These are phyloP conservation scores for Drosophila parthenogenetica DNA, from an alignment of 2,888 invertebrate species.

Conservation along the genomic window DNA sequence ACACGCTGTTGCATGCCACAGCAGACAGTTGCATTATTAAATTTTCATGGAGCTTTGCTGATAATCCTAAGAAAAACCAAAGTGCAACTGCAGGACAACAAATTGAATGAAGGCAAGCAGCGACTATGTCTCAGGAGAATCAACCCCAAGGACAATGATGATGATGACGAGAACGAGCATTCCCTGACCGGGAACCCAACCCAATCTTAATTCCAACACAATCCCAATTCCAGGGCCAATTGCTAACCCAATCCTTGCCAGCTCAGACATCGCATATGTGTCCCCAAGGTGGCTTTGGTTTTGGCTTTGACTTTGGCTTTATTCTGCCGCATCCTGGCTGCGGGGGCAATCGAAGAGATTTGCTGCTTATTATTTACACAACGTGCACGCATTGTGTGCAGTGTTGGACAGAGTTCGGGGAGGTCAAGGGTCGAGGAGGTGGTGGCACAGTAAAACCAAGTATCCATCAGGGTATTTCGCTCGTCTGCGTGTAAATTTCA, in stretches of 20 bases:
- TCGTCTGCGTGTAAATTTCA: constrained; percentile 68
- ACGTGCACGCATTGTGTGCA: constrained; percentile 36
- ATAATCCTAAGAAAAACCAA: constrained; percentile 55
- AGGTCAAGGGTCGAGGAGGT: background rate
- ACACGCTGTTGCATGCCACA: constrained; percentile 27
- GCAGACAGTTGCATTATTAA: constrained; percentile 65
- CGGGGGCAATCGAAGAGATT: constrained; percentile 34
- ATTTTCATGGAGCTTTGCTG: constrained; percentile 78
- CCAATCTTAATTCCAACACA: constrained; percentile 23
- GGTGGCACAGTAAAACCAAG: background rate
- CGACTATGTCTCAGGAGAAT: constrained; percentile 38
- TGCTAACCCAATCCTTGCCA: constrained; percentile 9
- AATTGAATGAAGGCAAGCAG: constrained; percentile 46
- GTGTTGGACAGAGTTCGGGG: constrained; percentile 13
- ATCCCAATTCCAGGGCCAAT: constrained; percentile 8
- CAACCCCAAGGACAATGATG: constrained; percentile 10
- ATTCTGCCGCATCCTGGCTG: background rate
- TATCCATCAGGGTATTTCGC: constrained; percentile 54
- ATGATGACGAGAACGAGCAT: constrained; percentile 5
- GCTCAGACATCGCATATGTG: constrained; percentile 49
- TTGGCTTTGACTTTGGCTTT: constrained; percentile 38
- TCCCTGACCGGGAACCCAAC: background rate
- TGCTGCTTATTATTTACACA: constrained; percentile 56
- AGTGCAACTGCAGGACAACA: constrained; percentile 53
- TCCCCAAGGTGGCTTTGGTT: constrained; percentile 42